Evolutionary conservation across 2,888 invertebrate genomes (phyloP).

Genomic region (Cecidostiba fungosa): DNA sequence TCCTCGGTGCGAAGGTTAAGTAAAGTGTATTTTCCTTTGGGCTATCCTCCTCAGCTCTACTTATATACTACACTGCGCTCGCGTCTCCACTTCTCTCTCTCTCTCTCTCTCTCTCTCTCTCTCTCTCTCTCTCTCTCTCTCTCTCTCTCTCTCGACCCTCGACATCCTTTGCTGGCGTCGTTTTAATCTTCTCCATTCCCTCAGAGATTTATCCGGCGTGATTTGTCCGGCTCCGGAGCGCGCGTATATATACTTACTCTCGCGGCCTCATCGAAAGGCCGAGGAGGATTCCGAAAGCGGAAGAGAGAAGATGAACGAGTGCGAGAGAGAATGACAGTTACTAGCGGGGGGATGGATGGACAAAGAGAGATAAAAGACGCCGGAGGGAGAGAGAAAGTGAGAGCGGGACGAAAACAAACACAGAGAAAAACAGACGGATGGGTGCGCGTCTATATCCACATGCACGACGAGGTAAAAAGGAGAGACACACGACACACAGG

Average conservation of each 20-base stretch:
- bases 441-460: neutral
- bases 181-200: conserved; percentile 65
- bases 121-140: conserved; percentile 26
- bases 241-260: neutral
- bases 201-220: conserved; percentile 52
- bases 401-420: conserved; percentile 18
- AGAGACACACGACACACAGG: neutral
- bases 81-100: conserved; percentile 1
- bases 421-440: neutral
- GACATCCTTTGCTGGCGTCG: conserved; percentile 57
- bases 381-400: neutral
- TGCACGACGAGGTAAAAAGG: too few species aligned
- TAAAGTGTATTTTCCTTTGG: conserved; percentile 34
- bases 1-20: neutral
- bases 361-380: conserved; percentile 37
- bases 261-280: conserved; percentile 10
- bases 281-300: conserved; percentile 1
- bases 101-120: conserved; percentile 14
- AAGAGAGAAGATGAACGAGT: conserved; percentile 33
- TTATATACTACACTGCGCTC: neutral
- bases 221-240: conserved; percentile 48
- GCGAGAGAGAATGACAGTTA: conserved; percentile 8
- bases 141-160: conserved; percentile 41
- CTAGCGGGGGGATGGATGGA: neutral
- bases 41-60: neutral